Evolutionary conservation across 2,797 vertebrate genomes (phyloP).

Genomic region (Etheostoma nigrum): DNA sequence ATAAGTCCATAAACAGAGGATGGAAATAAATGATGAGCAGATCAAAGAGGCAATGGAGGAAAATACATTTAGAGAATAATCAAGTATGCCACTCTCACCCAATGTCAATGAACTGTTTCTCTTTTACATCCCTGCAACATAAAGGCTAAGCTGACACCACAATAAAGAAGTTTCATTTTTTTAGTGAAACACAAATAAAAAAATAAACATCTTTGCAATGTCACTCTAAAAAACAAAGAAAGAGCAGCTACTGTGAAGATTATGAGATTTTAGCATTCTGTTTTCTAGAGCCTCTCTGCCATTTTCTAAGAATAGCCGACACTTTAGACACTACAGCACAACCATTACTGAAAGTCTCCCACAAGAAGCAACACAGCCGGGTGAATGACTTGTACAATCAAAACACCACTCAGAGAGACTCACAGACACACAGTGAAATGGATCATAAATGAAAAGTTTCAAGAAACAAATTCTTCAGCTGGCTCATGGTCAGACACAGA

Average conservation of each 20-base stretch:
- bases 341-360: conserved; percentile 36
- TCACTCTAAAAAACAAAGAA: not conserved
- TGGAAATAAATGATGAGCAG: conserved; percentile 24
- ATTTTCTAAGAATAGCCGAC: conserved; percentile 30
- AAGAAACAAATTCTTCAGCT: conserved; percentile 27
- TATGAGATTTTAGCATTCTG: conserved; percentile 30
- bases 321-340: conserved; percentile 40
- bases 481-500: conserved; percentile 29
- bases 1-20: conserved; percentile 40
- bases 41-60: conserved; percentile 25
- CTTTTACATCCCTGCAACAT: conserved; percentile 17
- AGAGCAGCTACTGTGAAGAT: conserved; percentile 35
- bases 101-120: not conserved
- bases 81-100: conserved; percentile 18
- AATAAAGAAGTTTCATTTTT: conserved; percentile 7
- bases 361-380: conserved; percentile 33
- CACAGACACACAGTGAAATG: conserved; percentile 21
- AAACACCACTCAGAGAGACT: conserved; percentile 62
- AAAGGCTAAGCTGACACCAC: conserved; percentile 19
- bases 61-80: conserved; percentile 16
- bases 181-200: not conserved
- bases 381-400: conserved; percentile 35
- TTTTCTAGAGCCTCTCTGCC: conserved; percentile 29
- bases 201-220: conserved; percentile 7
- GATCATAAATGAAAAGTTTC: conserved; percentile 34